These are phyloP conservation scores for Amphipoea lucens DNA, from an alignment of 2,888 invertebrate genomes.

Conservation along the genomic window DNA sequence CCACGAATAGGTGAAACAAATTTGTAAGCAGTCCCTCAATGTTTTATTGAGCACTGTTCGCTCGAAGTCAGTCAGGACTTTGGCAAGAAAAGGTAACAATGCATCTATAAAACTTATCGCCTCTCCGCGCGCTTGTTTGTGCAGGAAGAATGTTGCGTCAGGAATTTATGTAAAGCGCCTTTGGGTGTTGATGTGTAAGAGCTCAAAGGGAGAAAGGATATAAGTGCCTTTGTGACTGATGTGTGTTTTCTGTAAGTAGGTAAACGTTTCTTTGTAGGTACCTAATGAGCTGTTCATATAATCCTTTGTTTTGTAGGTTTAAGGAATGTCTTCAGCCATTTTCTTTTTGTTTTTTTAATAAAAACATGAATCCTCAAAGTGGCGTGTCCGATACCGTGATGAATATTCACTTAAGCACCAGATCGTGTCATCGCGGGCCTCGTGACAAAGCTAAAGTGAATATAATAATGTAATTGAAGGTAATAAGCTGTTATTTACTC, in stretches of 20 bases:
- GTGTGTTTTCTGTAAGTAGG: constrained; percentile 36
- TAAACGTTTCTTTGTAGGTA: constrained; percentile 13
- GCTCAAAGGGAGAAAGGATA: constrained; percentile 47
- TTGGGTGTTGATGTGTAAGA: constrained; percentile 59
- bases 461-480: constrained; percentile 83
- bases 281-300: not conserved
- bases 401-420: constrained; percentile 74
- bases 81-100: constrained; percentile 80
- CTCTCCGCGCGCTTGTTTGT: constrained; percentile 73
- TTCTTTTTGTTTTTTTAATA: constrained; percentile 22
- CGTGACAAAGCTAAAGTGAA: constrained; percentile 85
- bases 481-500: constrained; percentile 80
- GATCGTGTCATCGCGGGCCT: constrained; percentile 76
- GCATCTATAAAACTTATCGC: constrained; percentile 86
- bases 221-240: constrained; percentile 44
- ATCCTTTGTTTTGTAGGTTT: not conserved
- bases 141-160: constrained; percentile 68
- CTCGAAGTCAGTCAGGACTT: constrained; percentile 63
- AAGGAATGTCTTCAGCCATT: constrained; percentile 6
- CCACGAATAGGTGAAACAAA: constrained; percentile 84
- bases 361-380: constrained; percentile 52
- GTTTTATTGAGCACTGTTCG: constrained; percentile 74
- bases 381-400: constrained; percentile 57
- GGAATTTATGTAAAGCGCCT: constrained; percentile 68
- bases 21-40: constrained; percentile 77